Conservation (phyloP, 2,113 vertebrate genomes). For the Pollachius pollachius region DNA sequence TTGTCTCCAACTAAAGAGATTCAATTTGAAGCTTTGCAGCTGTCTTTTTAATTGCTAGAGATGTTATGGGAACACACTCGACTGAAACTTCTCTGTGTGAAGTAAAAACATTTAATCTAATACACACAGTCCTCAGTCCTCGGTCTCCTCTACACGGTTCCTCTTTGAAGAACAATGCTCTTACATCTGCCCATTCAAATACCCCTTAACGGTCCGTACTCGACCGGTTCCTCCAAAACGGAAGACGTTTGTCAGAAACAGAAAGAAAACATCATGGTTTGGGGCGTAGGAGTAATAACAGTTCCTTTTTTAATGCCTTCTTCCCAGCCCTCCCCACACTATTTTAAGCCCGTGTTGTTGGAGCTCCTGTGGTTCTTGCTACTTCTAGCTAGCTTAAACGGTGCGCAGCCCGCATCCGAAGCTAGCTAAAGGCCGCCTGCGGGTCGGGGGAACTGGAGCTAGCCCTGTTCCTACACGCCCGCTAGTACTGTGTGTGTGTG, state of each 20-base stretch:
- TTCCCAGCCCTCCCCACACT: conserved; percentile 47
- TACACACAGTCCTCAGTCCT: too few relatives aligned
- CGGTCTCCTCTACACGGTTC: neutral
- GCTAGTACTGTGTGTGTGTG: conserved; percentile 22
- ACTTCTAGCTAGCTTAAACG: conserved; percentile 60
- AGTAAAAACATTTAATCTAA: too few relatives aligned
- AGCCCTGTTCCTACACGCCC: conserved; percentile 66
- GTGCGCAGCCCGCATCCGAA: conserved; percentile 46
- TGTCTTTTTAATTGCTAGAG: too few relatives aligned
- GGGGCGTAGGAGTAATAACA: conserved; percentile 52
- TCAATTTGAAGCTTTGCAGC: too few relatives aligned
- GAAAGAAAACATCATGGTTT: conserved; percentile 32
- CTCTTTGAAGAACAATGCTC: conserved; percentile 23
- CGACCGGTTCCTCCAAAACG: conserved; percentile 1
- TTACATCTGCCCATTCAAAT: conserved; percentile 19
- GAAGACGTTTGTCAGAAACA: conserved; percentile 18
- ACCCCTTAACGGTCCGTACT: conserved; percentile 24
- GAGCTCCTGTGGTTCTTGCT: conserved; percentile 29
- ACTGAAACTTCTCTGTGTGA: too few relatives aligned
- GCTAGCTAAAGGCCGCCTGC: conserved; percentile 37
- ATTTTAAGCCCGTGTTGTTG: conserved; percentile 58
- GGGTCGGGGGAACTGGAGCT: conserved; percentile 31
- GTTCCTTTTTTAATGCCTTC: conserved; percentile 32
- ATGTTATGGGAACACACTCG: too few relatives aligned
- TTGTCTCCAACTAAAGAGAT: too few relatives aligned